Base-by-base conservation (phyloP, 2,113 vertebrate species). In the Callorhinus ursinus region DNA sequence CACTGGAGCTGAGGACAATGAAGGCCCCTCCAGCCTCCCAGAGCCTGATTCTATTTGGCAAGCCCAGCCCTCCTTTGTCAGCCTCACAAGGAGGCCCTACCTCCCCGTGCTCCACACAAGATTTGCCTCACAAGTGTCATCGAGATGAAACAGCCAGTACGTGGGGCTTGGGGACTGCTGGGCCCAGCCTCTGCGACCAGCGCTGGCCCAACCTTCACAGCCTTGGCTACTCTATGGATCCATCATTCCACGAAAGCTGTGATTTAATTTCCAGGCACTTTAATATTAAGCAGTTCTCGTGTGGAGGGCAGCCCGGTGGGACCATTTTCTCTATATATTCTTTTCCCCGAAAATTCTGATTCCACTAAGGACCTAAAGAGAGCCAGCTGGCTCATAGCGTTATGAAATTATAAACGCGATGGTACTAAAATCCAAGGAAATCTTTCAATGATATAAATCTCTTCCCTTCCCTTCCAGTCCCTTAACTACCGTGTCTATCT, bases 1-100 rank as follows among this genome's bases (percentile, higher is more conserved):
- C 96, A 90, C 97, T 88, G 36, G 53, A 93, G 96, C 92, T 86
- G 94, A 90, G 92, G 90, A 98, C 98, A 98, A 97, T 96, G 67
- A 96, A 28, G 83, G 84, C 97, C 96, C 97, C 98, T 97, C 88
- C 93, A 87, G 97, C 96, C 97, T 97, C 94, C 90, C 61, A 84
- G 7, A 12, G 87, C 97, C 94, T 57, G 93, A 93, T 90, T 97
- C 97, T 90, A 0, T 97, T 97, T 95, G 98, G 96, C 97, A 98
- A 88, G 71, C 26, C 95, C 97, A 97, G 94, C 95, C 97, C 33
- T 93, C 93, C 97, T 97, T 95, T 98, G 98, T 98, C 63, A 85
- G 18, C 16, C 59, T 0, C 4, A 57, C 1, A 51, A 88, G 95
- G 97, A 98, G 74, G 92, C n/a, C 36, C 94, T 97, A 96, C 65